Percentiles rank a stretch among this genome's conserved stretches.
Evolutionary conservation across 2,888 invertebrate genomes (phyloP).

Genomic region (Caenorhabditis sp.): DNA sequence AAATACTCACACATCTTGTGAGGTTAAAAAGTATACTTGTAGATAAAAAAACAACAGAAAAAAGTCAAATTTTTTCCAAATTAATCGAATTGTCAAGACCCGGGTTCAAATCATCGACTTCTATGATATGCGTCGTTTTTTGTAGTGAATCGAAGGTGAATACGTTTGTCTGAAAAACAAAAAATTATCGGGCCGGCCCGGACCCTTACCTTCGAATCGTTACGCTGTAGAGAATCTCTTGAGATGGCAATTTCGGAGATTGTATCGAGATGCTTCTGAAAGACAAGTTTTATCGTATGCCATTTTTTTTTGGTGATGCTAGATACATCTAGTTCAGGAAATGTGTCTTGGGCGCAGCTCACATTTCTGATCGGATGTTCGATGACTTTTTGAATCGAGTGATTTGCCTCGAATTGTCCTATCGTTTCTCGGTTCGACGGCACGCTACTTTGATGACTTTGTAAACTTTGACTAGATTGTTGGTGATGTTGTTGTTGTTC

Average conservation of each 20-base stretch:
- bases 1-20: too few species aligned
- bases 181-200: too few species aligned
- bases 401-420: conserved; percentile 12
- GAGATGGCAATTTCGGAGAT: conserved; percentile 47
- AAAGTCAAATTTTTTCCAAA: conserved; percentile 50
- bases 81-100: conserved; percentile 48
- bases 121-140: conserved; percentile 5
- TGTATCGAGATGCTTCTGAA: conserved; percentile 48
- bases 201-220: conserved; percentile 46
- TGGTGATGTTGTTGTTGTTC: too few species aligned
- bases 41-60: too few species aligned
- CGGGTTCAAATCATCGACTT: conserved; percentile 53
- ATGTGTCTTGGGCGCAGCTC: too few species aligned
- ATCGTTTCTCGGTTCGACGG: conserved; percentile 12
- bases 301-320: too few species aligned
- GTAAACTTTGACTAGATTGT: background rate
- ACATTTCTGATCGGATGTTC: conserved; percentile 8
- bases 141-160: conserved; percentile 17
- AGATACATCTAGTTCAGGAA: too few species aligned
- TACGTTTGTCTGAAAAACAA: conserved; percentile 36
- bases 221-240: conserved; percentile 41
- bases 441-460: background rate
- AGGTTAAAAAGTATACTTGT: too few species aligned
- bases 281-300: background rate
- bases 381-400: too few species aligned